Evolutionary conservation across 2,888 invertebrate genomes (phyloP).

Genomic region (Abscondita cerata): DNA sequence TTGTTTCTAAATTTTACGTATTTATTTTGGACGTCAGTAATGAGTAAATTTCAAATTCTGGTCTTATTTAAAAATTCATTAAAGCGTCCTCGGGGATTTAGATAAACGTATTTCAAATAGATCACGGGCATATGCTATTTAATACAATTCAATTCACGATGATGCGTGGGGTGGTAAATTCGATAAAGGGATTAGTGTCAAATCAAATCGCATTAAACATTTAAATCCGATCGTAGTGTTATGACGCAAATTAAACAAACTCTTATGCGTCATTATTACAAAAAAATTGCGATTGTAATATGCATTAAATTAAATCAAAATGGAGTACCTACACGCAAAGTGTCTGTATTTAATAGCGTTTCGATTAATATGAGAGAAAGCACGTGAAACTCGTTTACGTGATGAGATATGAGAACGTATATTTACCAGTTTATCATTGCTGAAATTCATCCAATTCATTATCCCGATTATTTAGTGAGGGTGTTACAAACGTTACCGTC

Average conservation of each 20-base stretch:
- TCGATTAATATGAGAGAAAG: conserved; percentile 56
- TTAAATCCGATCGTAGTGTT: conserved; percentile 56
- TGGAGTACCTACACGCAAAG: conserved; percentile 44
- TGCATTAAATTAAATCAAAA: conserved; percentile 26
- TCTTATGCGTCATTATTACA: conserved; percentile 9
- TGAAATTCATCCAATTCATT: conserved; percentile 50
- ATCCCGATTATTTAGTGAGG: conserved; percentile 46
- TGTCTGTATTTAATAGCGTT: conserved; percentile 50
- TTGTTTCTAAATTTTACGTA: conserved; percentile 2
- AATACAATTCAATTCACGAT: conserved; percentile 60
- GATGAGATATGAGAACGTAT: conserved; percentile 50
- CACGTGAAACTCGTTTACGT: conserved; percentile 52
- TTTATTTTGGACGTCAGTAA: neutral
- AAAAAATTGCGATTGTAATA: conserved; percentile 7
- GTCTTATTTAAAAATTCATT: conserved; percentile 45
- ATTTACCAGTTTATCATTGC: conserved; percentile 49
- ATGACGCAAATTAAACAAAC: conserved; percentile 35
- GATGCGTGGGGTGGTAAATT: conserved; percentile 60
- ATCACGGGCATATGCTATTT: conserved; percentile 59
- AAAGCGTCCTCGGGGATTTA: conserved; percentile 36
- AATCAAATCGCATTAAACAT: conserved; percentile 61
- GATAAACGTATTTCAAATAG: conserved; percentile 50
- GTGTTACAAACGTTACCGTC: conserved; percentile 7
- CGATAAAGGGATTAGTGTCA: conserved; percentile 63
- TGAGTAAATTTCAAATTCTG: neutral